These are phyloP conservation scores for Montifringilla adamsi DNA, from an alignment of 2,113 vertebrate genomes.

Conservation along the genomic window DNA sequence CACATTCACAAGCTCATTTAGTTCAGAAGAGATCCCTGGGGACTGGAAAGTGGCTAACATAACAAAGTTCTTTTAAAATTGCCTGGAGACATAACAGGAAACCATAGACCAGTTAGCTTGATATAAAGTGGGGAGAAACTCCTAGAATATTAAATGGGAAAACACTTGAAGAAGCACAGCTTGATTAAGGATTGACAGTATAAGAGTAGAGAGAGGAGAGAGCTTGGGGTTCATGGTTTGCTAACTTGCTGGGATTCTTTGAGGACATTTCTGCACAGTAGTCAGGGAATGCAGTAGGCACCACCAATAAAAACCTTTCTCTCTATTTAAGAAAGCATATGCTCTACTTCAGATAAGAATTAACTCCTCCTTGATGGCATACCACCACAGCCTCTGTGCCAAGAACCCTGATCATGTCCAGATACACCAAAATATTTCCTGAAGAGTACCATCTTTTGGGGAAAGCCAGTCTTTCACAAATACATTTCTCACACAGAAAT, in stretches of 20 bases:
- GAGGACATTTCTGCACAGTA: background rate
- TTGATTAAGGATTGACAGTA: conserved; percentile 60
- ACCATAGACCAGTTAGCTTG: conserved; percentile 47
- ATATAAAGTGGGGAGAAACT: conserved; percentile 54
- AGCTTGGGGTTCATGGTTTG: background rate
- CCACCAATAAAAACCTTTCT: background rate
- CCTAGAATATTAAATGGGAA: conserved; percentile 54
- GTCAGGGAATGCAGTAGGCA: background rate
- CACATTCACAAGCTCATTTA: conserved; percentile 64
- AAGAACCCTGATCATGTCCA: background rate
- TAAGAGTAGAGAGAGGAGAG: background rate
- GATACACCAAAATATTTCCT: background rate
- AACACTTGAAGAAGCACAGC: conserved; percentile 64
- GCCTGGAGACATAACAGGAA: conserved; percentile 62
- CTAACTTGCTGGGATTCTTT: conserved; percentile 31
- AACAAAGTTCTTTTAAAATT: conserved; percentile 58
- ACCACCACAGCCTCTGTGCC: background rate
- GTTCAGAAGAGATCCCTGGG: conserved; percentile 62
- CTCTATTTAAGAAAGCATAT: background rate
- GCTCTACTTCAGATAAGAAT: background rate
- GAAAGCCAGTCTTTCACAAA: background rate
- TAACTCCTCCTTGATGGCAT: background rate
- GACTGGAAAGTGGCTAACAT: conserved; percentile 46
- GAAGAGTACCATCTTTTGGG: background rate
- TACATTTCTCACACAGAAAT: background rate